Base-by-base conservation (phyloP, 1,140 invertebrate species). In the Ladona fulva region DNA sequence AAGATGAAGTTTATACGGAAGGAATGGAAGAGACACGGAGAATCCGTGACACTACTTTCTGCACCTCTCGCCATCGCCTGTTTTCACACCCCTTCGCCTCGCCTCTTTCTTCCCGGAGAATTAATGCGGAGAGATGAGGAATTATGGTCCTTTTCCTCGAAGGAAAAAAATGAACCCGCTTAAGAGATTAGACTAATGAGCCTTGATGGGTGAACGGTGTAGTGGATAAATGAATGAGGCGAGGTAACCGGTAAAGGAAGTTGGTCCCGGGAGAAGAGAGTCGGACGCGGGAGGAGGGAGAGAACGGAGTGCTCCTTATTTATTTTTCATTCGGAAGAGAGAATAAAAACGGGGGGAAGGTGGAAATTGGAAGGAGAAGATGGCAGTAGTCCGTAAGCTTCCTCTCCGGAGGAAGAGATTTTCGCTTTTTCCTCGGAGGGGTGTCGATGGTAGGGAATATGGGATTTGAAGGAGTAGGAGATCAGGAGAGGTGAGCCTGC, bases 161-260 rank as follows among this genome's bases (percentile, higher is more conserved):
- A n/a, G 5, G 5, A 66, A 66, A 66, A 66, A 66, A 12, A 66
- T 3, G 3, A 66, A 3, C 52, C 12, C 52, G 3, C 12, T 66
- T 66, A 66, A 66, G 52, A 66, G 52, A 66, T 66, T 66, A 66
- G 52, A 66, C 52, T 66, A 66, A 66, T 66, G 52, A 66, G n/a
- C 52, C 52, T 66, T 66, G 52, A 66, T 66, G 52, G 52, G 16
- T 66, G 52, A 66, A 66, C 52, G 52, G 52, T 66, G 52, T 66
- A 66, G 52, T 66, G 52, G 52, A 66, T 66, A 66, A 66, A 66
- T 66, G 52, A 66, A 66, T 52, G 44, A 19, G 44, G 44, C 19
- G 44, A 52, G 10, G 10, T 19, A 52, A 52, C 44, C 44, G 44
- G 44, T 52, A 52, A 52, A 52, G 44, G 44, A 52, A 52, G 44